These are phyloP conservation scores for Neria commutata DNA, from an alignment of 2,888 invertebrate species.

Conservation along the genomic window DNA sequence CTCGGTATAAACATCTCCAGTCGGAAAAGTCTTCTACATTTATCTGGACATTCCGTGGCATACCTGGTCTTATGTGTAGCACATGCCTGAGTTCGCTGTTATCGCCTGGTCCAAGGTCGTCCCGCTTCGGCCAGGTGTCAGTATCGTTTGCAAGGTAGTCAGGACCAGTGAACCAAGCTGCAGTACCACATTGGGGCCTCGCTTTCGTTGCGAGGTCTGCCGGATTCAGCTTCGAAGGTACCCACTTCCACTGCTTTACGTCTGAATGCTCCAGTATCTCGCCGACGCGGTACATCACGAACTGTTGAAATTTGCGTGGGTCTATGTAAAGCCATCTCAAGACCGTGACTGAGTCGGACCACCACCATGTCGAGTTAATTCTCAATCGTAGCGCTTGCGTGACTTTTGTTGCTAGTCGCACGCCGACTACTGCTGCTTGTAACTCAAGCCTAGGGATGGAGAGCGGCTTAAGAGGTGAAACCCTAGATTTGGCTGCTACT, in stretches of 20 bases:
- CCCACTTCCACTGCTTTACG: conserved; percentile 23
- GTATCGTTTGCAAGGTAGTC: not conserved
- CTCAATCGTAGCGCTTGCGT: conserved; percentile 6
- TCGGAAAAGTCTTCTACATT: conserved; percentile 19
- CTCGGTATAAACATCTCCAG: conserved; percentile 22
- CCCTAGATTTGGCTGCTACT: conserved; percentile 21
- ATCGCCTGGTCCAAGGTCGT: not conserved
- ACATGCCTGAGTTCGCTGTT: conserved; percentile 5
- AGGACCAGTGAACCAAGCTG: conserved; percentile 24
- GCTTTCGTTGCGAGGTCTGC: conserved; percentile 28
- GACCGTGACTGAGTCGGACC: conserved; percentile 27
- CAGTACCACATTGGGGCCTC: not conserved
- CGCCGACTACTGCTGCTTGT: conserved; percentile 21
- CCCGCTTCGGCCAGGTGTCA: conserved; percentile 13
- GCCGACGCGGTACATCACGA: conserved; percentile 25
- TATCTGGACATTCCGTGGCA: not conserved
- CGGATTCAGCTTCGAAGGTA: conserved; percentile 27
- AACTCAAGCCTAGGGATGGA: conserved; percentile 27
- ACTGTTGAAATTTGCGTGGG: conserved; percentile 23
- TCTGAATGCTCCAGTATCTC: conserved; percentile 27
- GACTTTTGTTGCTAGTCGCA: conserved; percentile 14
- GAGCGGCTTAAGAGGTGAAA: conserved; percentile 25
- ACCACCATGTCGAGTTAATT: conserved; percentile 6
- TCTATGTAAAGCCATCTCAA: conserved; percentile 27
- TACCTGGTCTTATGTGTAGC: not conserved